Evolutionary conservation across 2,113 vertebrate genomes (phyloP), one percentile per base, ranked within the genome.

Genomic region (Triplophysa dalaica): DNA sequence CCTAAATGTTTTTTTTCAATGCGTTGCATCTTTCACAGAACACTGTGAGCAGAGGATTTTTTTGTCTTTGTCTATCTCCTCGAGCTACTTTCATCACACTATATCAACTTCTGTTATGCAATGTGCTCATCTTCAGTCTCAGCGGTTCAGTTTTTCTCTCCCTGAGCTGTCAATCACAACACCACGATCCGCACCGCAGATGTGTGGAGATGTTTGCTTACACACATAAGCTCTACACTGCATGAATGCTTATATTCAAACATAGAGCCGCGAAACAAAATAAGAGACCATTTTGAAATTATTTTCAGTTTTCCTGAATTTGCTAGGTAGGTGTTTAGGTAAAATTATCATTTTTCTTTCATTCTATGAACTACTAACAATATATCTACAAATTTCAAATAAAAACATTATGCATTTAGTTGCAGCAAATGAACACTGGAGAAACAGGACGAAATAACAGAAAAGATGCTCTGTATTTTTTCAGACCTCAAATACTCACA

Each of bases 71-170:
- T 78, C 61, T 58, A 3, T 73, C 52, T 79, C 69, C 72, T 50
- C 26, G 63, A 69, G 65, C 58, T 75, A 63, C 58, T 16, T 62
- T 41, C 17, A 62, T 75, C 38, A 61, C 60, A 63, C 72, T 63
- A 29, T 22, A 75, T 75, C 9, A 29, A 63, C 38, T 50, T 19
- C 38, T 63, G 73, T 75, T 75, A 75, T 63, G 73, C 58, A 75
- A 75, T 75, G 19, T 29, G 48, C 38, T 75, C 73, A 63, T 75
- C 41, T 48, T 63, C 22, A 26, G 21, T 75, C 60, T 63, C 60
- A 63, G 63, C 62, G 58, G 70, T 74, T 74, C 54, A 74, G 38
- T 14, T 74, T 74, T 74, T 74, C 54, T 72, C 56, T 74, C 56
- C 58, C 73, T 75, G 73, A 75, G 58, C 56, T 48, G 3, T 62